These are phyloP conservation scores for Ectropis grisescens DNA, from an alignment of 1,140 invertebrate genomes.

Conservation along the genomic window DNA sequence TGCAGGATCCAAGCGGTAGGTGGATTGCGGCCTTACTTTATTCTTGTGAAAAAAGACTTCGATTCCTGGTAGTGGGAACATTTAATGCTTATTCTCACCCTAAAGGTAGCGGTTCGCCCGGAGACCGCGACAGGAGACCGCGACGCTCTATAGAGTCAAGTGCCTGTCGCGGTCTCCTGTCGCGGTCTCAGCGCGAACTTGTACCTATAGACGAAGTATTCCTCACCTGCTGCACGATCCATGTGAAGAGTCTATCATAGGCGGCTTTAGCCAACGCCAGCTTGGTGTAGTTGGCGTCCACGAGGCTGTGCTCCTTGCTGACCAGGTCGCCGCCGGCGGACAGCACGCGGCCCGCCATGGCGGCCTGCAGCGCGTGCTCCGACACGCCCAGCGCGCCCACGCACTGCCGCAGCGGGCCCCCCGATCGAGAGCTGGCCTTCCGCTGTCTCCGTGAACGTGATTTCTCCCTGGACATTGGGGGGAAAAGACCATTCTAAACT, in stretches of 20 bases:
- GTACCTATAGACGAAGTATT: background rate
- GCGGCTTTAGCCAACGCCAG: constrained; percentile 95
- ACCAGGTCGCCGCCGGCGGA: constrained; percentile 95
- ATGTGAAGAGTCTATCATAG: constrained; percentile 92
- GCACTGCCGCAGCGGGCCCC: constrained; percentile 36
- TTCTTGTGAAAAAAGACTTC: too few relatives aligned
- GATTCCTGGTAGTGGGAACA: too few relatives aligned
- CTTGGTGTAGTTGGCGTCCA: constrained; percentile 90
- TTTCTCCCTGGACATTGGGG: constrained; percentile 49
- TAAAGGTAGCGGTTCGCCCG: too few relatives aligned
- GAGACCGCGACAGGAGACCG: too few relatives aligned
- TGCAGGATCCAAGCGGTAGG: too few relatives aligned
- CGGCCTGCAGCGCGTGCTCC: constrained; percentile 78
- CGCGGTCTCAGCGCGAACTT: too few relatives aligned
- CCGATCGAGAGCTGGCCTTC: constrained; percentile 33
- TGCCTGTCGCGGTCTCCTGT: too few relatives aligned
- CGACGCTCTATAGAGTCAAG: too few relatives aligned
- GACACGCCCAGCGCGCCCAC: constrained; percentile 77
- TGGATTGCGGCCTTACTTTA: too few relatives aligned
- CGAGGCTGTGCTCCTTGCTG: constrained; percentile 88
- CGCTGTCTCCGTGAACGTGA: constrained; percentile 35
- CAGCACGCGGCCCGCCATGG: constrained; percentile 89
- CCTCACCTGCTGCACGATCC: constrained; percentile 82
- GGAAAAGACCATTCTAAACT: too few relatives aligned
- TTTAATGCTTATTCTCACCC: too few relatives aligned